Percentiles rank a stretch among this genome's conserved stretches.
These are phyloP conservation scores for Bombus breviceps DNA, from an alignment of 1,140 invertebrate species.

Conservation along the genomic window DNA sequence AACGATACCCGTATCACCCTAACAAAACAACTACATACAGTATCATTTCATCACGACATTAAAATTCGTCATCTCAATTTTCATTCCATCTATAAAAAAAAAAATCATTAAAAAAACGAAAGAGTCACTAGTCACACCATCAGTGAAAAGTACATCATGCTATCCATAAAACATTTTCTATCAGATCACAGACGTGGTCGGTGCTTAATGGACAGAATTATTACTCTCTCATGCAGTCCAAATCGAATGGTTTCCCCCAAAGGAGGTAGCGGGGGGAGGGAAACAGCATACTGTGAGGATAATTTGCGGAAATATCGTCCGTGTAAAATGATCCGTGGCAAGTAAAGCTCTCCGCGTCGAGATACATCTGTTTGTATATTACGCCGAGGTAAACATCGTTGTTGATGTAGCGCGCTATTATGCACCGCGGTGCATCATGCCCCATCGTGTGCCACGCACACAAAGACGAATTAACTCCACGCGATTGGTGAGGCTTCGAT, in stretches of 20 bases:
- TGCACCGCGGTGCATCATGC: conserved; percentile 7
- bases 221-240: background rate
- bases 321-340: conserved; percentile 44
- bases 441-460: background rate
- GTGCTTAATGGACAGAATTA: conserved; percentile 22
- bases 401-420: conserved; percentile 47
- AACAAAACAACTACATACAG: background rate
- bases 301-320: conserved; percentile 42
- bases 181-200: background rate
- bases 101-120: no score
- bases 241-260: background rate
- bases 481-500: conserved; percentile 41
- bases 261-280: background rate
- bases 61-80: background rate
- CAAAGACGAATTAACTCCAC: conserved; percentile 45
- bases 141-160: background rate
- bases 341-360: background rate
- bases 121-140: no score
- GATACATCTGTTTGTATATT: conserved; percentile 44
- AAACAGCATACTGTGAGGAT: background rate
- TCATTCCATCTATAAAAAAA: background rate
- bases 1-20: background rate
- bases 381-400: conserved; percentile 39
- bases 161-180: background rate
- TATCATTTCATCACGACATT: background rate